phyloP scores from a whole-genome alignment of 2,888 invertebrate genomes.

The Lochmaea capreae region DNA sequence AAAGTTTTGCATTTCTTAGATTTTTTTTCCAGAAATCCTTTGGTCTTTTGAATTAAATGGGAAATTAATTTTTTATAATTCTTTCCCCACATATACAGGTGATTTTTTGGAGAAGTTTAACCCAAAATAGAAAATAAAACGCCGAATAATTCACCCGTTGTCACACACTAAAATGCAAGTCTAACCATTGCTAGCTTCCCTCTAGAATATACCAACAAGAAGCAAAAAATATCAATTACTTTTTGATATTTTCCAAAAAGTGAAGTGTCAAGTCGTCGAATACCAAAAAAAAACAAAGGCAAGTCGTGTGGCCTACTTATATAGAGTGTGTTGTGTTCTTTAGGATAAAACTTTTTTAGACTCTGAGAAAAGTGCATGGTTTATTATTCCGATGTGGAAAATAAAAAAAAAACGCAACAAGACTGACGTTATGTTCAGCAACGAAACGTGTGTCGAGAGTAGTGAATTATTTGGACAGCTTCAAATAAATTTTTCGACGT shows the following conservation, averaged over 20 bases:
- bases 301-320: constrained; percentile 51
- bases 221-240: constrained; percentile 27
- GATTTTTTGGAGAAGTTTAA: constrained; percentile 34
- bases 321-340: constrained; percentile 53
- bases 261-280: constrained; percentile 39
- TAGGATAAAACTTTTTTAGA: constrained; percentile 25
- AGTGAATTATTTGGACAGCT: neutral
- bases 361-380: constrained; percentile 51
- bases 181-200: constrained; percentile 43
- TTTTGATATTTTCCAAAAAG: constrained; percentile 31
- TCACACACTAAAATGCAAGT: constrained; percentile 44
- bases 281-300: constrained; percentile 45
- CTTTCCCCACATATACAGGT: constrained; percentile 25
- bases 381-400: constrained; percentile 33
- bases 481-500: neutral
- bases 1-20: constrained; percentile 29
- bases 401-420: constrained; percentile 49
- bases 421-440: constrained; percentile 52
- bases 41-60: constrained; percentile 16
- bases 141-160: constrained; percentile 42
- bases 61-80: constrained; percentile 17
- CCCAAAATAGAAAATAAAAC: constrained; percentile 30
- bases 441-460: constrained; percentile 37
- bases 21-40: constrained; percentile 24
- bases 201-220: constrained; percentile 37